Evolutionary conservation across 1,140 invertebrate genomes (phyloP).

Genomic region (Onthophagus taurus): DNA sequence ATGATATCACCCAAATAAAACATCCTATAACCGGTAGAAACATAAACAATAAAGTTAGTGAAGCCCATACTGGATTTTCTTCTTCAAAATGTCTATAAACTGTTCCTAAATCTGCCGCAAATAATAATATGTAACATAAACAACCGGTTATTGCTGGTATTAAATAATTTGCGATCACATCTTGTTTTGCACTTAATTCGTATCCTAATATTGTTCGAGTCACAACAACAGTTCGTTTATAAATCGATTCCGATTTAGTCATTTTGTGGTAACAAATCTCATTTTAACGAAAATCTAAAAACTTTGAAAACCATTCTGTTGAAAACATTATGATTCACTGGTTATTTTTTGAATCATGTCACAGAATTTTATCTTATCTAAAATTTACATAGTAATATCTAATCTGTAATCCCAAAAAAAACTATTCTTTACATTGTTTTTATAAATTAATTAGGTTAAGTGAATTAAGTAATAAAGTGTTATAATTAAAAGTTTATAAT

Average conservation of each 20-base stretch:
- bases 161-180: constrained; percentile 41
- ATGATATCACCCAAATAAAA: constrained; percentile 42
- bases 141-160: constrained; percentile 38
- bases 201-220: constrained; percentile 26
- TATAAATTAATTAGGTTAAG: no score
- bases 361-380: no score
- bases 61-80: constrained; percentile 40
- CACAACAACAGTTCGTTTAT: constrained; percentile 11
- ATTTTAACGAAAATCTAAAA: no score
- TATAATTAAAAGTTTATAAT: no score
- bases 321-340: no score
- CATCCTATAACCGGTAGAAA: constrained; percentile 42
- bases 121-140: constrained; percentile 39
- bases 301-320: no score
- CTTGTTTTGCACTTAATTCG: constrained; percentile 36
- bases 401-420: no score
- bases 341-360: no score
- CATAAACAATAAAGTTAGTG: constrained; percentile 40
- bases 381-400: no score
- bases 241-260: constrained; percentile 1
- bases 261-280: no score
- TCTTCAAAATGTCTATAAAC: constrained; percentile 41
- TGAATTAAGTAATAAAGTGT: no score
- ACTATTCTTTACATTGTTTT: no score
- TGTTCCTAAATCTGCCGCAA: constrained; percentile 41